Evolutionary conservation across 2,113 vertebrate species (phyloP).

Genomic region (Thamnophis sirtalis): DNA sequence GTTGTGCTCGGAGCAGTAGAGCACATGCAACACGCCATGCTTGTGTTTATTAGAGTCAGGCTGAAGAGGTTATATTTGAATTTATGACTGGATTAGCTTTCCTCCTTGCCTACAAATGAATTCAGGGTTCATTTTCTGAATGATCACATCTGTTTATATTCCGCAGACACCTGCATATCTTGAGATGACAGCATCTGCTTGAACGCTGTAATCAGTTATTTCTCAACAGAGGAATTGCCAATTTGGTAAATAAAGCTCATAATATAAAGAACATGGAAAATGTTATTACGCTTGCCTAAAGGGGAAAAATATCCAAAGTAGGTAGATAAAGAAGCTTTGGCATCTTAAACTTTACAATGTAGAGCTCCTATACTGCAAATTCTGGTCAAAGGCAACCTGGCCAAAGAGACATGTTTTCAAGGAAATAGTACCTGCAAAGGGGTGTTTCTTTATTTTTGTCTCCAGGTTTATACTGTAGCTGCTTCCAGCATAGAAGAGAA

Average conservation of each 20-base stretch:
- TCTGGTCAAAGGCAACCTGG: constrained; percentile 25
- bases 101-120: constrained; percentile 3
- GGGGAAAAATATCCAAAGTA: constrained; percentile 57
- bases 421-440: background rate
- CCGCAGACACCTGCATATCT: constrained; percentile 65
- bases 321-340: constrained; percentile 47
- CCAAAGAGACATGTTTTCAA: constrained; percentile 28
- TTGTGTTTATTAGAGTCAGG: constrained; percentile 15
- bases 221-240: constrained; percentile 71
- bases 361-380: constrained; percentile 46
- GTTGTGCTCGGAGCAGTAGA: constrained; percentile 16
- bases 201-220: constrained; percentile 69
- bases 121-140: constrained; percentile 52
- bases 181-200: constrained; percentile 65
- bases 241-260: constrained; percentile 72
- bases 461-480: background rate
- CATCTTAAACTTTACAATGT: constrained; percentile 21
- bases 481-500: background rate
- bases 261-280: constrained; percentile 63
- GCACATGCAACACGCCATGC: constrained; percentile 26
- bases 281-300: constrained; percentile 58
- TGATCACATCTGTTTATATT: constrained; percentile 66
- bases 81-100: constrained; percentile 38
- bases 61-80: constrained; percentile 36
- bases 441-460: background rate